phyloP scores from a whole-genome alignment of 2,113 vertebrate species.

The Nematolebias whitei region DNA sequence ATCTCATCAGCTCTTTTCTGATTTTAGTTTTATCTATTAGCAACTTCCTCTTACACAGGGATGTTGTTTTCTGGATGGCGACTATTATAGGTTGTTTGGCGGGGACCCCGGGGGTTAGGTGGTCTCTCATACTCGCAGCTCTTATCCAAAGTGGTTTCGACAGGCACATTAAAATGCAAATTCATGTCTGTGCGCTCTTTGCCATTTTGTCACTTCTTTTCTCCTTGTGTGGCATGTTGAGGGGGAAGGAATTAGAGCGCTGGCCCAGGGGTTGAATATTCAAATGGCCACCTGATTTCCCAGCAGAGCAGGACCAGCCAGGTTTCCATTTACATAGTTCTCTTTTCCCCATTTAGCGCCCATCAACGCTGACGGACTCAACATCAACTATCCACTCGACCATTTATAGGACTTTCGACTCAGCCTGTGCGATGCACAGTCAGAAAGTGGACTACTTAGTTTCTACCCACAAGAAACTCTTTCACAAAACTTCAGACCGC shows the following conservation, averaged over 20 bases:
- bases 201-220: constrained; percentile 87
- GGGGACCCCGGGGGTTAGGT: constrained; percentile 62
- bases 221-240: constrained; percentile 83
- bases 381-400: constrained; percentile 27
- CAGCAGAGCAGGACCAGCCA: constrained; percentile 54
- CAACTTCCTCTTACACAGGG: constrained; percentile 51
- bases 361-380: constrained; percentile 48
- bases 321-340: constrained; percentile 65
- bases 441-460: constrained; percentile 5
- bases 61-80: constrained; percentile 55
- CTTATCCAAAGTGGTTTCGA: constrained; percentile 77
- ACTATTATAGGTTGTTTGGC: constrained; percentile 70
- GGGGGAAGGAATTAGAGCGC: constrained; percentile 88
- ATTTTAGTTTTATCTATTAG: constrained; percentile 6
- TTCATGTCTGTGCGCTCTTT: constrained; percentile 82
- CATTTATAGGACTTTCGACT: constrained; percentile 34
- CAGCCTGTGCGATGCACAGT: constrained; percentile 15
- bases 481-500: constrained; percentile 31
- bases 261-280: constrained; percentile 84
- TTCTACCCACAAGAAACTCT: constrained; percentile 9
- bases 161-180: constrained; percentile 93
- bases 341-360: constrained; percentile 58
- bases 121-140: constrained; percentile 56
- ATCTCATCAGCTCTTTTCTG: constrained; percentile 8
- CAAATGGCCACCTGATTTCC: constrained; percentile 77